Evolutionary conservation across 2,888 invertebrate genomes (phyloP).

Genomic region (Dermolepida albohirtum): DNA sequence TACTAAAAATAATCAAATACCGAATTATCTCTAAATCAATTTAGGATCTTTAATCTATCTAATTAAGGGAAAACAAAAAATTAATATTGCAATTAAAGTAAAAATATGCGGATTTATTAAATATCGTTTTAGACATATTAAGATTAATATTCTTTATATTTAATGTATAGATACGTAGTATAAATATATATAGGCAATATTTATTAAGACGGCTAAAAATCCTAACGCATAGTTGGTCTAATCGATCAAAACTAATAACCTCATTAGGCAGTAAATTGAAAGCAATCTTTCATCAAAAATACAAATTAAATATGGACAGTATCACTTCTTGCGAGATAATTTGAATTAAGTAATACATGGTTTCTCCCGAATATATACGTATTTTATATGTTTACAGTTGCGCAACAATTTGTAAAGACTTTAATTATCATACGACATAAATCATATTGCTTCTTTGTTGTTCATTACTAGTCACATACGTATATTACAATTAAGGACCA

Average conservation of each 20-base stretch:
- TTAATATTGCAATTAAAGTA: no score
- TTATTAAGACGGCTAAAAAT: neutral
- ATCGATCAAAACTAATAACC: constrained; percentile 17
- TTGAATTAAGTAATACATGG: constrained; percentile 13
- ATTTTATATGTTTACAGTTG: neutral
- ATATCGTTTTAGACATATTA: no score
- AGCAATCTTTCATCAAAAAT: neutral
- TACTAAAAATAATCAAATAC: no score
- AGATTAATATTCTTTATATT: no score
- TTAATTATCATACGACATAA: constrained; percentile 27
- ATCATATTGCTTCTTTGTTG: constrained; percentile 13
- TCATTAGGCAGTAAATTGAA: constrained; percentile 15
- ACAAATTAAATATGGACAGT: constrained; percentile 14
- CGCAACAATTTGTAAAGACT: constrained; percentile 6
- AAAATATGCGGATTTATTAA: no score
- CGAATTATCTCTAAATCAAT: no score
- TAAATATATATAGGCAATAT: no score
- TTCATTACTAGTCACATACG: constrained; percentile 9
- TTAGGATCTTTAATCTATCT: no score
- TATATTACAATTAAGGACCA: constrained; percentile 20
- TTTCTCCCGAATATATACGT: neutral
- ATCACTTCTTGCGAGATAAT: constrained; percentile 6
- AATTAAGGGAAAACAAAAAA: no score
- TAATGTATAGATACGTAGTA: no score
- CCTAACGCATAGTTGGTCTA: neutral